A percentile compares a stretch with the other conserved stretches of the same genome.
These are phyloP conservation scores for Hirtodrosophila cameraria DNA, from an alignment of 2,888 invertebrate species.

Conservation along the genomic window DNA sequence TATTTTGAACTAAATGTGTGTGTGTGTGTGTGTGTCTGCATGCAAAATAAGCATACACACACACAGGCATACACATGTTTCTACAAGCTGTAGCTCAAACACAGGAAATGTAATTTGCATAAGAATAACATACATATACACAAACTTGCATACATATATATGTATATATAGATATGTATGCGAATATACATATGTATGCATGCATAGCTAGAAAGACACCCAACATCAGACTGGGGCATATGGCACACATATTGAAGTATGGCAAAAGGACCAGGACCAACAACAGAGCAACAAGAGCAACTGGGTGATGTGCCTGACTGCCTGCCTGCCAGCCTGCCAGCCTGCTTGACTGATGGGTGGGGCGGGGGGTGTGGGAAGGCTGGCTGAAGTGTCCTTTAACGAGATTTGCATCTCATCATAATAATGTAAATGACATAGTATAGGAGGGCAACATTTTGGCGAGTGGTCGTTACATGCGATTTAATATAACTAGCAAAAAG, in stretches of 20 bases:
- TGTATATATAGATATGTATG: not conserved
- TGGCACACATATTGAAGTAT: slow-evolving; percentile 76
- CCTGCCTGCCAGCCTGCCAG: not conserved
- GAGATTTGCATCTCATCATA: slow-evolving; percentile 77
- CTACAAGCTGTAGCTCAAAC: slow-evolving; percentile 79
- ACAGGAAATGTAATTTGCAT: slow-evolving; percentile 79
- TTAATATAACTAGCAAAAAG: slow-evolving; percentile 59
- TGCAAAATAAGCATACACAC: slow-evolving; percentile 62
- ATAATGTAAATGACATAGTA: slow-evolving; percentile 75
- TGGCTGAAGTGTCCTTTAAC: slow-evolving; percentile 74
- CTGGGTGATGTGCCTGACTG: slow-evolving; percentile 15
- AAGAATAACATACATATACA: slow-evolving; percentile 68
- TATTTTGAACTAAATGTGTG: slow-evolving; percentile 66
- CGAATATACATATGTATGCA: slow-evolving; percentile 1
- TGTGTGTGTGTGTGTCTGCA: slow-evolving; percentile 54
- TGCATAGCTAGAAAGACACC: slow-evolving; percentile 22
- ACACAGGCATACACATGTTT: slow-evolving; percentile 61
- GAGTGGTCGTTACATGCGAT: slow-evolving; percentile 62
- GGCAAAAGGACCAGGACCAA: slow-evolving; percentile 52
- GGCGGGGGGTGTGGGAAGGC: too few relatives aligned
- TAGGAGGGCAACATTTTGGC: slow-evolving; percentile 39
- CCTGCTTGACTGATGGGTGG: slow-evolving; percentile 16
- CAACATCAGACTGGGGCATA: slow-evolving; percentile 56
- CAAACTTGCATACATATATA: slow-evolving; percentile 21
- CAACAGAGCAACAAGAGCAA: slow-evolving; percentile 26